Base-by-base conservation (phyloP, 2,113 vertebrate species). In the Otolemur garnettii region DNA sequence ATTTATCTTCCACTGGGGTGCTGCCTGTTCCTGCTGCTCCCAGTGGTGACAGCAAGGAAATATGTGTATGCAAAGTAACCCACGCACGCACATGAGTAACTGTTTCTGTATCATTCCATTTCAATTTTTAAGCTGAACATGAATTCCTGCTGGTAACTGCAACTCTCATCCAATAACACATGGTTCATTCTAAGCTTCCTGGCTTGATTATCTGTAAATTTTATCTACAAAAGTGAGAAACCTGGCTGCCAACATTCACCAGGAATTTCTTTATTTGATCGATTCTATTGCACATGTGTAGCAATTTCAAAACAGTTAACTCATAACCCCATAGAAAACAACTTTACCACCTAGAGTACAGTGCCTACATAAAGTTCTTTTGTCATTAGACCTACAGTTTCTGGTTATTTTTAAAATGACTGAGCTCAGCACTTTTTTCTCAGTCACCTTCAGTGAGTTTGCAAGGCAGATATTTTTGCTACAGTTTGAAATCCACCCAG, bases 281-380 rank as follows among this genome's bases (percentile, higher is more conserved):
- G 62, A 26, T 79, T 80, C 21, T 26, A 88, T 3, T n/a, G 35
- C 22, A 71, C 19, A 64, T 57, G 28, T 33, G 35, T 5, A 66
- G 35, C 14, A 18, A 55, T 72, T 90, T 93, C 74, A 85, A 42
- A 80, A 79, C 21, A 90, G 21, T 22, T 83, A 87, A 92, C 30
- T 64, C 35, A 53, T 53, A 80, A 8, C 0, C 6, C 11, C 30
- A 4, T 50, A 55, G n/a, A 45, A 78, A 78, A 82, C 30, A 5
- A 69, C 14, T 82, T 89, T 82, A 68, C 38, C 14, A 35, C 21
- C 53, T 38, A 75, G 17, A 81, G 28, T 64, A 14, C 2, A 28
- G 35, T 80, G 35, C 11, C 77, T 66, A 59, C 42, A 21, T 15
- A 59, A 7, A 80, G 33, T n/a, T 60, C 24, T 77, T 89, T 82